Base-by-base conservation (phyloP, 2,113 vertebrate genomes). In the Mus musculus region DNA sequence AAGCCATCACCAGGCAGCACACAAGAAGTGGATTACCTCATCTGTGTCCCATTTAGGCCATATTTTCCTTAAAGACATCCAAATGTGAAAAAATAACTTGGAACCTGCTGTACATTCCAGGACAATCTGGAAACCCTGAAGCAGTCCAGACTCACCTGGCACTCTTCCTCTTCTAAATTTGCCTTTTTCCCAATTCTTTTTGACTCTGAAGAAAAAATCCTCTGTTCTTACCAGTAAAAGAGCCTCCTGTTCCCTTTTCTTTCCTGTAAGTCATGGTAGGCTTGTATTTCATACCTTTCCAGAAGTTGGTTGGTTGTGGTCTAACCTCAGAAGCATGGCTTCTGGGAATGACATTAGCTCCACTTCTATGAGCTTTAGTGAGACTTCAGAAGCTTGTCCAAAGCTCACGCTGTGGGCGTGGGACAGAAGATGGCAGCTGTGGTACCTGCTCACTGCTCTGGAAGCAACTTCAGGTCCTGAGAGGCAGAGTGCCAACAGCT, bases 211-310 rank as follows among this genome's bases (percentile, higher is more conserved):
- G 91, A 88, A 71, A 71, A 78, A 88, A 94, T 54, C 24, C 36
- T 92, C 82, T 96, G 39, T 94, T 96, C 42, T 97, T 97, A 61
- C 96, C 95, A 92, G 95, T 97, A 95, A 95, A 95, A 87, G 78
- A 81, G 82, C 63, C 90, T 88, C 73, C 87, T 73, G 93, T 98
- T 97, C 97, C 93, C 82, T 85, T 96, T 96, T 89, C 93, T 96
- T 98, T 97, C 97, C 96, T 97, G 97, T 97, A 98, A 97, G 81
- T 94, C 97, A 91, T 89, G 75, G 93, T 94, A 96, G 89, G 89
- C 96, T 96, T 96, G 90, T 90, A 90, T 94, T 97, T 97, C 93
- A 59, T 95, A 97, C 97, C 97, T 98, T 97, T 97, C 96, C 97
- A 98, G 96, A 97, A 97, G 86, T 95, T 88, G 82, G 93, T 92